Percentiles rank a stretch among this genome's conserved stretches.
phyloP scores from a whole-genome alignment of 2,797 vertebrate species.

The Poecilia velifera region DNA sequence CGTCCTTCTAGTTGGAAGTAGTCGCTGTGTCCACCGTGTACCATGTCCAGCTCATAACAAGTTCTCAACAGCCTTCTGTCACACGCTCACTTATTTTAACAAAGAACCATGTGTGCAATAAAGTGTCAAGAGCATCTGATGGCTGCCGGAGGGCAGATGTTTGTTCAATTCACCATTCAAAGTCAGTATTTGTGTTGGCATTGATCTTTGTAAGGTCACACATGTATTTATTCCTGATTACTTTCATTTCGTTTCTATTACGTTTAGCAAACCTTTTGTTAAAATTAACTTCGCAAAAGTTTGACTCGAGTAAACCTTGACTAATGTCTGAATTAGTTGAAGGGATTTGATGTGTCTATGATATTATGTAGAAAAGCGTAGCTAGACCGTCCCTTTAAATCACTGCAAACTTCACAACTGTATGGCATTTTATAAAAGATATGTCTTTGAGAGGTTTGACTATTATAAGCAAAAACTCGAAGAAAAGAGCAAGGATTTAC shows the following conservation, averaged over 20 bases:
- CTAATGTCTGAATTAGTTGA: too few relatives aligned
- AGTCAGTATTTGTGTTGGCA: background rate
- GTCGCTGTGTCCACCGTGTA: background rate
- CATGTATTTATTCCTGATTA: too few relatives aligned
- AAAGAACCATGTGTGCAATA: background rate
- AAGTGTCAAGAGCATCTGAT: background rate
- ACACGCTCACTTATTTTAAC: background rate
- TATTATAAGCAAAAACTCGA: background rate
- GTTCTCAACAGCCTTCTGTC: background rate
- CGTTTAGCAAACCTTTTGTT: too few relatives aligned
- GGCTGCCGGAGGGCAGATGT: background rate
- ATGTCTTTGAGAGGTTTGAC: background rate
- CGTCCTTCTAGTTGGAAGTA: background rate
- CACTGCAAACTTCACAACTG: too few relatives aligned
- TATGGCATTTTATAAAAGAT: background rate
- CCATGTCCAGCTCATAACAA: background rate
- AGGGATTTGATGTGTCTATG: too few relatives aligned
- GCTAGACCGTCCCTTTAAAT: too few relatives aligned
- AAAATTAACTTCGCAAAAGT: too few relatives aligned
- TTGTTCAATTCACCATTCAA: background rate
- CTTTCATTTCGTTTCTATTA: too few relatives aligned
- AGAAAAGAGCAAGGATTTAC: background rate
- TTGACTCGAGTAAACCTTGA: too few relatives aligned
- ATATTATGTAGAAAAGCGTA: too few relatives aligned
- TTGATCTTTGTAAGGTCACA: background rate